phyloP scores from a whole-genome alignment of 2,797 vertebrate species.

The Erithacus rubecula region DNA sequence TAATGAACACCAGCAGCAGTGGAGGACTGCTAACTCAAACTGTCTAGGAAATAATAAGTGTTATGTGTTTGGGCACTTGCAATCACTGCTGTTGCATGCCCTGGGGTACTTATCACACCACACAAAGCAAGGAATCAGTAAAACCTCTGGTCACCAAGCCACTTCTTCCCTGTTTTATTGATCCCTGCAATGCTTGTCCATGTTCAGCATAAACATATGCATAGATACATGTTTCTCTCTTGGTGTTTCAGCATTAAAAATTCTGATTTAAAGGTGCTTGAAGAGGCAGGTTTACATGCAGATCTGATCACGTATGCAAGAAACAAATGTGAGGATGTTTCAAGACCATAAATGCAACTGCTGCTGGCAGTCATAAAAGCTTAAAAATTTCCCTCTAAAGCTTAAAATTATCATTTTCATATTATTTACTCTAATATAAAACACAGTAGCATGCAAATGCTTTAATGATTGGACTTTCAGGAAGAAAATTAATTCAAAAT shows the following conservation, averaged over 20 bases:
- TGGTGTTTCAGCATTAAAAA: background rate
- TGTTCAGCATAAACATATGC: background rate
- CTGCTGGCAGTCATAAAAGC: background rate
- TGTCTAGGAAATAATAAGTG: background rate
- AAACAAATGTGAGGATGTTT: background rate
- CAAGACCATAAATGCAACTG: background rate
- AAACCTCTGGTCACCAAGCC: background rate
- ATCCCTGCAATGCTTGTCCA: background rate
- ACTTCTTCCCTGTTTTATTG: background rate
- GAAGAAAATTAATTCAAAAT: background rate
- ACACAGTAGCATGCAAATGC: background rate
- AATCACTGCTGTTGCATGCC: accelerated
- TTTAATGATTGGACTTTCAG: background rate
- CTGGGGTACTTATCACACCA: background rate
- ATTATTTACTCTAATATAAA: background rate
- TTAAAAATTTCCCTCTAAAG: background rate
- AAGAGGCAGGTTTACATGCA: background rate
- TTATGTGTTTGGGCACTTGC: background rate
- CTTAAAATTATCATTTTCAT: background rate
- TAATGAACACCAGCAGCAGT: background rate
- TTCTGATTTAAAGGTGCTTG: background rate
- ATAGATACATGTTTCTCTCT: background rate
- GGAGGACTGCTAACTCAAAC: background rate
- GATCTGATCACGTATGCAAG: background rate
- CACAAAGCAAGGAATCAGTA: accelerated